phyloP scores from a whole-genome alignment of 2,113 vertebrate genomes.

The Paramisgurnus dabryanus region DNA sequence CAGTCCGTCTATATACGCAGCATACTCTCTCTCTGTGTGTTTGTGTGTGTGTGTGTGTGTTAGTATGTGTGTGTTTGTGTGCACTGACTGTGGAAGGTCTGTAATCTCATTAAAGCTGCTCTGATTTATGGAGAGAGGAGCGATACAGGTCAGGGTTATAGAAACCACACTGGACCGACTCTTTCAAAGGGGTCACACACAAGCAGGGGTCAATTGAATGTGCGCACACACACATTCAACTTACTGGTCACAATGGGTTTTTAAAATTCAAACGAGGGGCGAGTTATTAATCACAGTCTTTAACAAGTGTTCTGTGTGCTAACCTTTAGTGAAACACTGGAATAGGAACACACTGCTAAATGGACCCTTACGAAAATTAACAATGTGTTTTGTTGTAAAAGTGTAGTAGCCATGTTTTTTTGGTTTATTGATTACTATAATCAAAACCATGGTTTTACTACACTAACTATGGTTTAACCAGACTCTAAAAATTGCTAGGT shows the following conservation, averaged over 20 bases:
- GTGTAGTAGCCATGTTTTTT: no score
- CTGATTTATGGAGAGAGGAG: constrained; percentile 72
- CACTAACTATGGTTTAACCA: no score
- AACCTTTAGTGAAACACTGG: constrained; percentile 4
- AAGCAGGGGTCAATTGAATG: constrained; percentile 74
- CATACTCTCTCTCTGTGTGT: no score
- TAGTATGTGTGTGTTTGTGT: constrained; percentile 44
- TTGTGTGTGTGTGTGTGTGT: not conserved
- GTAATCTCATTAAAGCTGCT: constrained; percentile 75
- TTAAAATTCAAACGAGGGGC: constrained; percentile 43
- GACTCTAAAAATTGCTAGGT: no score
- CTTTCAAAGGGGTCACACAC: constrained; percentile 52
- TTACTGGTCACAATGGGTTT: constrained; percentile 60
- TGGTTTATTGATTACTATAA: no score
- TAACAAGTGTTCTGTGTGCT: constrained; percentile 62
- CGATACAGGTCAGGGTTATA: constrained; percentile 64
- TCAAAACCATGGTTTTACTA: no score
- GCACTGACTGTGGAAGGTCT: constrained; percentile 67
- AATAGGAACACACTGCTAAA: not conserved
- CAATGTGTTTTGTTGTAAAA: no score
- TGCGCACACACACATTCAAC: constrained; percentile 47
- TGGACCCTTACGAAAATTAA: not conserved
- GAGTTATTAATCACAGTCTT: constrained; percentile 65
- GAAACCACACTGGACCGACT: constrained; percentile 52
- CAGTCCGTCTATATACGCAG: no score